These are phyloP conservation scores for Acyrthosiphon pisum DNA, from an alignment of 1,140 invertebrate genomes.

Conservation along the genomic window DNA sequence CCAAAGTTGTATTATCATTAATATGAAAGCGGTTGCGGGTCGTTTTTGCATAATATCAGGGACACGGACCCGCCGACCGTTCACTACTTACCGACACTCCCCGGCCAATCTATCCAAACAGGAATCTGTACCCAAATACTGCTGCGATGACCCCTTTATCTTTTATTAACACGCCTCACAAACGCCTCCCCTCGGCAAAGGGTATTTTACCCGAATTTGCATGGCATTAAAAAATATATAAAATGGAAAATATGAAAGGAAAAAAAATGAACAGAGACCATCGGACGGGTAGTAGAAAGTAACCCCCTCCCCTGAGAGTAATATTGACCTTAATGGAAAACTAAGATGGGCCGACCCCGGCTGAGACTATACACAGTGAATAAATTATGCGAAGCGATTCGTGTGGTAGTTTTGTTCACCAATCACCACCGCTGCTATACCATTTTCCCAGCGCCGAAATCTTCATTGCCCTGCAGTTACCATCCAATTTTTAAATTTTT, in stretches of 20 bases:
- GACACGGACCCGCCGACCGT: background rate
- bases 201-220: slow-evolving; percentile 31
- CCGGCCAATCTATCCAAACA: background rate
- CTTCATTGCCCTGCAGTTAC: background rate
- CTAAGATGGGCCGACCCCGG: slow-evolving; percentile 2
- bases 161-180: slow-evolving; percentile 55
- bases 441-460: background rate
- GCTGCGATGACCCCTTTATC: slow-evolving; percentile 47
- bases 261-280: background rate
- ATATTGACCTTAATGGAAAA: slow-evolving; percentile 53
- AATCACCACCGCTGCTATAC: background rate
- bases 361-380: background rate
- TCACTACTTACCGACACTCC: background rate
- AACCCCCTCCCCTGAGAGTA: background rate
- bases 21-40: slow-evolving; percentile 36
- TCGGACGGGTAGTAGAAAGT: background rate
- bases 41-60: slow-evolving; percentile 46
- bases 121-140: slow-evolving; percentile 41
- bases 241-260: slow-evolving; percentile 28
- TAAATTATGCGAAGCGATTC: slow-evolving; percentile 23
- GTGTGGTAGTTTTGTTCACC: background rate
- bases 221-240: slow-evolving; percentile 50
- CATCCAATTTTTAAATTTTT: background rate
- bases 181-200: slow-evolving; percentile 2
- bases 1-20: slow-evolving; percentile 56